Conservation (phyloP, 2,888 invertebrate species). For the Leptinotarsa rubiginosa region DNA sequence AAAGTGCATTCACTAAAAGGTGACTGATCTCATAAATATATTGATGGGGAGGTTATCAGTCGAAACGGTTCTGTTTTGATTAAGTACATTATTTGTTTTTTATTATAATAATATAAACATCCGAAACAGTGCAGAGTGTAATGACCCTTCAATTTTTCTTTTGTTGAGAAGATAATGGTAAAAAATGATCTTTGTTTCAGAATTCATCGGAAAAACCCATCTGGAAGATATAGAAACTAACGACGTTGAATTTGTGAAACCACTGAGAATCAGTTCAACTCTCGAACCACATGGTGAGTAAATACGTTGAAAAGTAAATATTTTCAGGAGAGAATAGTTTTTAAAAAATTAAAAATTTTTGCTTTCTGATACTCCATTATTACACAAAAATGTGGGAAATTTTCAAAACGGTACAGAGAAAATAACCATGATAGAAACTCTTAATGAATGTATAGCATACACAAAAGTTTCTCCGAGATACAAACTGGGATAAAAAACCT, state of each 20-base stretch:
- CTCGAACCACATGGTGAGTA: conserved; percentile 66
- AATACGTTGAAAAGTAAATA: not conserved
- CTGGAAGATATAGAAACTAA: conserved; percentile 53
- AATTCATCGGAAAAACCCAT: conserved; percentile 55
- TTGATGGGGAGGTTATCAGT: conserved; percentile 25
- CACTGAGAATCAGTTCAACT: conserved; percentile 70
- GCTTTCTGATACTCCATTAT: too few species aligned
- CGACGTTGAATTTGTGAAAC: conserved; percentile 70
- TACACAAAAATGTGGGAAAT: too few species aligned
- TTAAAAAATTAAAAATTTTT: too few species aligned
- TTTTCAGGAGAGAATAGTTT: not conserved
- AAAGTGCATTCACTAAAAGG: conserved; percentile 35
- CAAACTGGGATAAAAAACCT: too few species aligned
- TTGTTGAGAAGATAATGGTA: not conserved
- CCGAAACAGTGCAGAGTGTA: not conserved
- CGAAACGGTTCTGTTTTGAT: conserved; percentile 15
- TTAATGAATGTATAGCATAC: too few species aligned
- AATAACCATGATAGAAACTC: too few species aligned
- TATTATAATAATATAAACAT: not conserved
- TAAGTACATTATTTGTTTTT: conserved; percentile 14
- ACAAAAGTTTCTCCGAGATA: too few species aligned
- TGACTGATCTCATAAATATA: conserved; percentile 45
- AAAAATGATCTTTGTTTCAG: conserved; percentile 50
- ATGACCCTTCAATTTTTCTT: not conserved
- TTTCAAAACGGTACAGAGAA: too few species aligned